Percentiles rank a stretch among this genome's conserved stretches.
These are phyloP conservation scores for Thunnus albacares DNA, from an alignment of 2,797 vertebrate genomes.

Conservation along the genomic window DNA sequence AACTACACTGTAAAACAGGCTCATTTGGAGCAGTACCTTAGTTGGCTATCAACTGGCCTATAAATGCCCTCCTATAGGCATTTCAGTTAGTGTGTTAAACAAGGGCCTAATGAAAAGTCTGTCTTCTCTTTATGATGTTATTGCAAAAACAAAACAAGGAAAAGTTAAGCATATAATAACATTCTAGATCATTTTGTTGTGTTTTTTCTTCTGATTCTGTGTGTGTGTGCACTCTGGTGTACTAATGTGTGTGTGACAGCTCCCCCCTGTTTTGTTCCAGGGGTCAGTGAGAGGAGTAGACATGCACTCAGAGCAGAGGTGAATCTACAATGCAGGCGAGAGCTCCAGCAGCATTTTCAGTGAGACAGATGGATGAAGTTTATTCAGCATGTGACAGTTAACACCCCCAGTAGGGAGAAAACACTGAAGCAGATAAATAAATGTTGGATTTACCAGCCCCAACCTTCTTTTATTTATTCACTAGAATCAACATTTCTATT, in stretches of 20 bases:
- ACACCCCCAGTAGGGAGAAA: constrained; percentile 64
- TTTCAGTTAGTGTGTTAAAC: constrained; percentile 17
- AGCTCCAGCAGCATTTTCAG: constrained; percentile 48
- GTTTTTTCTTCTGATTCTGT: neutral
- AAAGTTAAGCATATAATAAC: neutral
- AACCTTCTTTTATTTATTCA: constrained; percentile 63
- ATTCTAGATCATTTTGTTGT: neutral
- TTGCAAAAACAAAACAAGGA: neutral
- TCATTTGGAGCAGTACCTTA: constrained; percentile 2
- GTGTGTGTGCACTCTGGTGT: neutral
- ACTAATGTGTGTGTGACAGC: neutral
- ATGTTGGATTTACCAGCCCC: constrained; percentile 69
- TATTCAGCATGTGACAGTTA: constrained; percentile 81
- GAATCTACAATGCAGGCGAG: constrained; percentile 37
- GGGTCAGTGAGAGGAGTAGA: neutral
- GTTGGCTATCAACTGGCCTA: neutral
- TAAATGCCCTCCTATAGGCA: constrained; percentile 29
- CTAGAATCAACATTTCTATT: constrained; percentile 63
- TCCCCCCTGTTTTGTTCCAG: constrained; percentile 6
- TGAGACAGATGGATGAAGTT: constrained; percentile 82
- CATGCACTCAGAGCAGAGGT: constrained; percentile 34
- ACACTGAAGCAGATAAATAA: constrained; percentile 73
- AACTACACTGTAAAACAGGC: constrained; percentile 10
- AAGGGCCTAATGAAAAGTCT: neutral
- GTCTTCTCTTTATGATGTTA: neutral